Evolutionary conservation across 53 echinoderm and acorn worm genomes (phyloP), one percentile per base, ranked within the genome.

Genomic region (Holothuria scabra): DNA sequence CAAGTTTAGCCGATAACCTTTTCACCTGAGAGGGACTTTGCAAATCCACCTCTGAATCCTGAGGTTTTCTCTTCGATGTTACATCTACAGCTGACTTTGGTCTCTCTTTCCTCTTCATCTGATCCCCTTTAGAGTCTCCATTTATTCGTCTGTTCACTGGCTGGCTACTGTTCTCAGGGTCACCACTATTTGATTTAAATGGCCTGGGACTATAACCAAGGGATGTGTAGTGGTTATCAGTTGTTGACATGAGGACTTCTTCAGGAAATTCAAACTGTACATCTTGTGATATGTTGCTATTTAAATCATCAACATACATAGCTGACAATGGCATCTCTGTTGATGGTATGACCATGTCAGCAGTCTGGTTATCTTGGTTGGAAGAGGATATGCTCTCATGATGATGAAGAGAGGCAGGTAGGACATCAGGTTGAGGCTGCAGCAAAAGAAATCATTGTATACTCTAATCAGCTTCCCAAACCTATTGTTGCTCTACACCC

Each of bases 241-340:
- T 81, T 2, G 63, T 61, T 30, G 41, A 38, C 4, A 62, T 35
- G 9, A 81, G 20, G 5, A 81, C 65, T 38, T 81, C 82, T 28
- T 81, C 82, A 14, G 82, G 82, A 23, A 81, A 81, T 64, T 81
- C 82, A 64, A 81, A 81, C 38, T 64, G 82, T 61, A 81, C 25
- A 25, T 81, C 82, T 14, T 61, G 65, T 32, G 82, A 81, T 22
- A 81, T 81, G 46, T 81, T 81, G 46, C 65, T 81, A 46, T 81
- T 81, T 37, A 81, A 23, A 46, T 81, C 82, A 25, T 81, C 82
- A 32, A 64, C 82, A 23, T 81, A 81, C 65, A 63, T 61, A 22
- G 82, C 62, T 4, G 78, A 78, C 32, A 81, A 46, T 4, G 62
- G 62, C n/a, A 62, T 26, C 13, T 81, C 82, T 19, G 63, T 62